Base-by-base conservation (phyloP, 2,888 invertebrate genomes). In the Euspilapteryx auroguttella region DNA sequence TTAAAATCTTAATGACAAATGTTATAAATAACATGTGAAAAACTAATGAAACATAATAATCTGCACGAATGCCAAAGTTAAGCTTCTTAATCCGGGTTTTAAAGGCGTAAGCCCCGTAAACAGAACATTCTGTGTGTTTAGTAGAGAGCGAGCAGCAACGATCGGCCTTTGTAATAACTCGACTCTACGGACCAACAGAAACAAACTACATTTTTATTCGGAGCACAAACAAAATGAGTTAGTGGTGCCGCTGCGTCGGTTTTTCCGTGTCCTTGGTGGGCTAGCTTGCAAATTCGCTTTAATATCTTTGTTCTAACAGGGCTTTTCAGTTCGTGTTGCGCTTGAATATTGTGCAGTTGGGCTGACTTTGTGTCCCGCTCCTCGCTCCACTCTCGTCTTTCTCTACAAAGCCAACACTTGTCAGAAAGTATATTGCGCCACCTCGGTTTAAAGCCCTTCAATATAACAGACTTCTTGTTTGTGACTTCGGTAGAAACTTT, bases 271-370 rank as follows among this genome's bases (percentile, higher is more conserved):
- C 55, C 46, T 52, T 49, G 45, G 45, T 51, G 49, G 55, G 46
- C 49, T 51, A 59, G 68, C 65, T 63, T 54, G 57, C 59, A 68
- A 65, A 68, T 68, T 68, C 59, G 55, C 61, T 68, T 68, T 68
- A 68, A 71, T 65, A 65, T 64, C 65, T 64, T 68, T 68, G 66
- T 69, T 69, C 63, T 58, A 62, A 15, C 63, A 65, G 48, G 55
- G 62, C 58, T 65, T 59, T 65, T 61, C 55, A 50, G 56, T 58
- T 64, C 55, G 48, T 56, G 59, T 56, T 56, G 51, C 53, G 43
- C 54, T 54, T 58, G 58, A 57, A 56, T 61, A 63, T 55, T 50
- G 44, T 36, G 39, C 44, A 46, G 44, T 46, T 44, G 47, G 47
- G 47, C 55, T 63, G 56, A 52, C 51, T 58, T 53, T 50, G 44